These are phyloP conservation scores for Hyposoter didymator DNA, from an alignment of 2,888 invertebrate genomes.

Conservation along the genomic window DNA sequence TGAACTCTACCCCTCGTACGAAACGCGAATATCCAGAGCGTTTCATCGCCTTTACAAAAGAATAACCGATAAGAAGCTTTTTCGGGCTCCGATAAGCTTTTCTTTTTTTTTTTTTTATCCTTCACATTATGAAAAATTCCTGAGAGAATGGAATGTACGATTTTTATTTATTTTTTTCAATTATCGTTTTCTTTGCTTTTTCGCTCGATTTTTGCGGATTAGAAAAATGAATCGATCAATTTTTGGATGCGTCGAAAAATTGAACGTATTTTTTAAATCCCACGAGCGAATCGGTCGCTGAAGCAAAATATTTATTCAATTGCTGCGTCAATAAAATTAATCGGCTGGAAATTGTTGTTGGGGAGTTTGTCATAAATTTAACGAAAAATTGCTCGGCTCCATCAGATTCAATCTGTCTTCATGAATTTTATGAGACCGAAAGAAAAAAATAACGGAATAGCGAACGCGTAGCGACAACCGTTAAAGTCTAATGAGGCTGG, in stretches of 20 bases:
- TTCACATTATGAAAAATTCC: no score
- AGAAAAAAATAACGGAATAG: not conserved
- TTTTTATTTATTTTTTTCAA: not conserved
- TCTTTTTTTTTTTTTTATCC: not conserved
- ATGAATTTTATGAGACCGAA: not conserved
- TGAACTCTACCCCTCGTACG: not conserved
- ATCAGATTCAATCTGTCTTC: not conserved
- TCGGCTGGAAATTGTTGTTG: not conserved
- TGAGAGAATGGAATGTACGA: not conserved
- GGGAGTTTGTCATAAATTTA: not conserved
- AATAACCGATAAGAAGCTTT: not conserved
- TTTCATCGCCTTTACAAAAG: not conserved
- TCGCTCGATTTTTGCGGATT: not conserved
- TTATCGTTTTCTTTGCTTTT: not conserved
- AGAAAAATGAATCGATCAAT: not conserved
- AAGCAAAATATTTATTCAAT: not conserved
- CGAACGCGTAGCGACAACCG: constrained; percentile 43
- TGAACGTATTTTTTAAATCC: not conserved
- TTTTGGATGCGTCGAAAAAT: not conserved
- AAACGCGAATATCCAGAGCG: not conserved
- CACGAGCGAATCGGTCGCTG: not conserved
- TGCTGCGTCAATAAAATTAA: not conserved
- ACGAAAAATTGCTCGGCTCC: not conserved
- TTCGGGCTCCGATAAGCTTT: not conserved
- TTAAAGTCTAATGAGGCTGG: constrained; percentile 8